These are phyloP conservation scores for Sardinella longiceps DNA, from an alignment of 2,797 vertebrate genomes.

Conservation along the genomic window DNA sequence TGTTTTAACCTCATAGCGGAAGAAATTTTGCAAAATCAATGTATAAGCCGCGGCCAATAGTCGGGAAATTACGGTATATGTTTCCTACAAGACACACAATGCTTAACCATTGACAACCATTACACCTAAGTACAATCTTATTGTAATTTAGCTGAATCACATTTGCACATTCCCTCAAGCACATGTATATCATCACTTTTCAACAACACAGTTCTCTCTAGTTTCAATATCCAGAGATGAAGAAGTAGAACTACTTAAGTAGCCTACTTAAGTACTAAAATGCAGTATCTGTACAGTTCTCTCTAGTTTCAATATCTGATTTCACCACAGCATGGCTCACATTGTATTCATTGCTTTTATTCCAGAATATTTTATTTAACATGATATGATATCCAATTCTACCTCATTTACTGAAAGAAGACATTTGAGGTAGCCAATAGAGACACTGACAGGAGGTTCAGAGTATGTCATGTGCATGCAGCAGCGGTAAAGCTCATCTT, in stretches of 20 bases:
- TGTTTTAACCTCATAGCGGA: too few species aligned
- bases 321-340: neutral
- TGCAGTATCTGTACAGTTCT: too few species aligned
- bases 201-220: neutral
- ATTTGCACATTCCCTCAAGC: neutral
- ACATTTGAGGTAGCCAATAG: neutral
- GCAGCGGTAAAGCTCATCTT: neutral
- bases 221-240: too few species aligned
- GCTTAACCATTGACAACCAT: neutral
- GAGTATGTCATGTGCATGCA: neutral
- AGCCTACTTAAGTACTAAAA: too few species aligned
- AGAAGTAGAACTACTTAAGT: too few species aligned
- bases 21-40: too few species aligned
- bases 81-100: neutral
- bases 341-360: neutral
- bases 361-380: neutral
- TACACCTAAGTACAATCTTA: neutral
- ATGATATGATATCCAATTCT: neutral
- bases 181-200: neutral
- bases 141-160: neutral
- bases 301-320: neutral
- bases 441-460: neutral
- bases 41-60: too few species aligned
- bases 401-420: neutral
- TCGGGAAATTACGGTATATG: too few species aligned